Base-by-base conservation (phyloP, 2,888 invertebrate genomes). In the Serripes groenlandicus region DNA sequence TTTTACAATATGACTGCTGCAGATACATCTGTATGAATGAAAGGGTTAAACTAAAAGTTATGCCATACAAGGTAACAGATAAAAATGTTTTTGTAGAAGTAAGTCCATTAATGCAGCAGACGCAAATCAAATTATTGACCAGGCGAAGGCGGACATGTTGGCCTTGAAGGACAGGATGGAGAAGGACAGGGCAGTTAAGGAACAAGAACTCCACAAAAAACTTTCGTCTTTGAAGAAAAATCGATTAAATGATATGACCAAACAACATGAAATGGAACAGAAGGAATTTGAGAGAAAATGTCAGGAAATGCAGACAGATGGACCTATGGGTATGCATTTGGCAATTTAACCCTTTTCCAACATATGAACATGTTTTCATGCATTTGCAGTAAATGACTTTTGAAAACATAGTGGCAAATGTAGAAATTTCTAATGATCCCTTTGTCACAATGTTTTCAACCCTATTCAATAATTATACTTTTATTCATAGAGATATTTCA, bases 171-270 rank as follows among this genome's bases (percentile, higher is more conserved):
- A 90, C 4, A 85, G 88, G 66, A 88, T 92, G 89, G 93, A 93
- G 66, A 88, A 78, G 35, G 91, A 93, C 21, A 85, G 90, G 32
- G 81, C 86, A n/a, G 71, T 78, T 32, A 92, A 92, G 78, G 92
- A 92, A 74, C 81, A 69, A 21, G 90, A 90, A 7, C 89, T 94
- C 5, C 92, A 93, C 64, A 91, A 92, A 76, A 90, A 82, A 80
- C 90, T 94, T 37, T 89, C 90, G 42, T 89, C 90, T 4, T 68
- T 90, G 42, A 94, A 94, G 81, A 88, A 89, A 66, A 87, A 88
- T 26, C 85, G 85, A 35, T 81, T 92, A 32, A 78, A 80, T 62
- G 88, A 90, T 49, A 70, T 89, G 78, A 89, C 87, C 70, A 92
- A 92, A 64, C 87, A 92, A 78, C 93, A 93, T 23, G 82, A 90